A percentile compares a stretch with the other conserved stretches of the same genome.
Evolutionary conservation across 2,888 invertebrate species (phyloP).

Genomic region (Oligia strigilis): DNA sequence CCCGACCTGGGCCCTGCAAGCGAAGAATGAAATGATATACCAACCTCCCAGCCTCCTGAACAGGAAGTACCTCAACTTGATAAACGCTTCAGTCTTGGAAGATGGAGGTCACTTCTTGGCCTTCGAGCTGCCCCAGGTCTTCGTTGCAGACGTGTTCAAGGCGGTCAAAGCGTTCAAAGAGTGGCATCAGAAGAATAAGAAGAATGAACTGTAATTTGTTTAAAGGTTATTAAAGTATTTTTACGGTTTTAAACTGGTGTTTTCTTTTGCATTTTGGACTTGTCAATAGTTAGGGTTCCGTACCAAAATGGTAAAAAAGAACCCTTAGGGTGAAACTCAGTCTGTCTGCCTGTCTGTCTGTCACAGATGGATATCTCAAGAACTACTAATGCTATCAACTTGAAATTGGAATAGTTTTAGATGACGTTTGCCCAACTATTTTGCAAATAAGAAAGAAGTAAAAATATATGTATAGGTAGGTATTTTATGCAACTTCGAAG

Average conservation of each 20-base stretch:
- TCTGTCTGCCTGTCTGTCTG: no score
- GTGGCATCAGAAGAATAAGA: constrained; percentile 68
- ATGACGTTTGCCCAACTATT: no score
- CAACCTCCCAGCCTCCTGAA: constrained; percentile 90
- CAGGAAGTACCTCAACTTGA: constrained; percentile 91
- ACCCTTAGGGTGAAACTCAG: no score
- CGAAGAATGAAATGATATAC: constrained; percentile 92
- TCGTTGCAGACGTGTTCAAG: constrained; percentile 92
- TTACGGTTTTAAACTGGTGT: constrained; percentile 26
- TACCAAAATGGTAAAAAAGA: no score
- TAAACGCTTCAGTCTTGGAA: constrained; percentile 91
- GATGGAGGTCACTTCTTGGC: constrained; percentile 97
- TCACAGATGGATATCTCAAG: no score
- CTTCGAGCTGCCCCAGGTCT: constrained; percentile 93
- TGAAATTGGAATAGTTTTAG: no score
- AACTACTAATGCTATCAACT: no score
- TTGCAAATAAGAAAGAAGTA: no score
- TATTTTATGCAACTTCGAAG: no score
- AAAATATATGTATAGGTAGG: no score
- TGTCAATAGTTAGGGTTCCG: no score
- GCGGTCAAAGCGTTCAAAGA: constrained; percentile 78
- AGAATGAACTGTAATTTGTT: constrained; percentile 74
- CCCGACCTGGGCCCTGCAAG: constrained; percentile 93
- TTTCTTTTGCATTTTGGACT: background rate
- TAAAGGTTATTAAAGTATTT: constrained; percentile 55